These are phyloP conservation scores for Rhinophrynus dorsalis DNA, from an alignment of 2,797 vertebrate genomes.

Conservation along the genomic window DNA sequence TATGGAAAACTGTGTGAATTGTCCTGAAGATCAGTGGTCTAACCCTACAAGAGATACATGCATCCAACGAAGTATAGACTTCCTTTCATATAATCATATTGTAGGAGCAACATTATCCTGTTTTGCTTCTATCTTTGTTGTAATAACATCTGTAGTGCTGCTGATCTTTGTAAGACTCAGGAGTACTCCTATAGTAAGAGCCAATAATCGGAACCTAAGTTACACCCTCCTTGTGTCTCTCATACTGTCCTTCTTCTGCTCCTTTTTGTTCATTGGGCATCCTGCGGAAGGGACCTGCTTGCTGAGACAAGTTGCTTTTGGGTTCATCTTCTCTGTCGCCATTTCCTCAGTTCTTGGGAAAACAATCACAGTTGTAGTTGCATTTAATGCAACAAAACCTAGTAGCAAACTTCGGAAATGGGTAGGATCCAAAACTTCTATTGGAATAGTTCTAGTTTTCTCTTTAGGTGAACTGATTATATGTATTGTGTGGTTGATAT, in stretches of 20 bases:
- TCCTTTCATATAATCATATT: neutral
- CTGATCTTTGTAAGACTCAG: slow-evolving; percentile 22
- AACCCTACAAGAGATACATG: neutral
- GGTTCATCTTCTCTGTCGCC: slow-evolving; percentile 13
- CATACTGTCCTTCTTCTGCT: slow-evolving; percentile 15
- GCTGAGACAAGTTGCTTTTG: slow-evolving; percentile 22
- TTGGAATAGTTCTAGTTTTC: neutral
- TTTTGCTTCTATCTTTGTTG: neutral
- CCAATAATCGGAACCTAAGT: slow-evolving; percentile 24
- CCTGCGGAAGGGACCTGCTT: slow-evolving; percentile 24
- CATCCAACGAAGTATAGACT: slow-evolving; percentile 1
- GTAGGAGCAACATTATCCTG: neutral
- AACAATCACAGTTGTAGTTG: slow-evolving; percentile 33
- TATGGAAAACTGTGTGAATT: neutral
- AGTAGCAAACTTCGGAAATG: neutral
- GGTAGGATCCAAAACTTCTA: neutral
- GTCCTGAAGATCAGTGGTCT: slow-evolving; percentile 7
- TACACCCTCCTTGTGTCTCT: slow-evolving; percentile 20
- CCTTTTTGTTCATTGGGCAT: slow-evolving; percentile 29
- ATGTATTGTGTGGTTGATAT: slow-evolving; percentile 16
- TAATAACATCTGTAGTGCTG: neutral
- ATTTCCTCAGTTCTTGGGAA: slow-evolving; percentile 38
- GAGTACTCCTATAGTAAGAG: slow-evolving; percentile 4
- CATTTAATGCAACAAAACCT: slow-evolving; percentile 39
- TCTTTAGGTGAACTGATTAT: slow-evolving; percentile 25